Evolutionary conservation across 2,888 invertebrate genomes (phyloP).

Genomic region (Carterocephalus palaemon): DNA sequence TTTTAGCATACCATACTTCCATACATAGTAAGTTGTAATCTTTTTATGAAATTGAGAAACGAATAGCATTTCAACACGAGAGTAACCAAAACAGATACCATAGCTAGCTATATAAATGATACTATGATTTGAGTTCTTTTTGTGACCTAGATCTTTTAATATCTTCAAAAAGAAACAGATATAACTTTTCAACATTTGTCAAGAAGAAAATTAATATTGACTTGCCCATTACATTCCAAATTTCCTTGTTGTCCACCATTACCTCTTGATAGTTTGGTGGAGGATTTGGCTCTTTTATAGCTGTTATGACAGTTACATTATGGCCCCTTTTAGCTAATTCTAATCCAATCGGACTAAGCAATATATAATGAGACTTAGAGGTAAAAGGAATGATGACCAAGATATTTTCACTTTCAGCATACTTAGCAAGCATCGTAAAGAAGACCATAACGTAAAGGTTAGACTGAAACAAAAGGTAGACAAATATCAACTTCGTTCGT

Average conservation of each 20-base stretch:
- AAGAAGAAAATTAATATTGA: too few relatives aligned
- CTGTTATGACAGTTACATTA: constrained; percentile 68
- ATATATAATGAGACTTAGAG: constrained; percentile 66
- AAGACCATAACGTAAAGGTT: not conserved
- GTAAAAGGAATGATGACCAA: constrained; percentile 66
- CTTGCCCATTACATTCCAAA: constrained; percentile 62
- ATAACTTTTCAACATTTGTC: too few relatives aligned
- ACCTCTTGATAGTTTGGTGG: constrained; percentile 58
- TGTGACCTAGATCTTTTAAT: too few relatives aligned
- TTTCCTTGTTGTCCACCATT: constrained; percentile 49
- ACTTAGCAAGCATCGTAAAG: not conserved
- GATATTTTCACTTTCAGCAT: constrained; percentile 53
- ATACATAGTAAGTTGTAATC: too few relatives aligned
- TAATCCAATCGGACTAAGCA: constrained; percentile 61
- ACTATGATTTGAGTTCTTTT: too few relatives aligned
- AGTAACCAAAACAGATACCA: too few relatives aligned
- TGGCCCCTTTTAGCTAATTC: constrained; percentile 69
- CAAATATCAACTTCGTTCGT: too few relatives aligned
- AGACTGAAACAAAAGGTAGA: not conserved
- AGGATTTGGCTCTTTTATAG: constrained; percentile 46
- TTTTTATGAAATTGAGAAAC: too few relatives aligned
- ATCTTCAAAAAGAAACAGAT: too few relatives aligned
- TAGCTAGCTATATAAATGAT: too few relatives aligned
- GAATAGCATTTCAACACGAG: too few relatives aligned
- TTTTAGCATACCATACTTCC: too few relatives aligned